Evolutionary conservation across 2,797 vertebrate species (phyloP).

Genomic region (Rhodeus uyekii): DNA sequence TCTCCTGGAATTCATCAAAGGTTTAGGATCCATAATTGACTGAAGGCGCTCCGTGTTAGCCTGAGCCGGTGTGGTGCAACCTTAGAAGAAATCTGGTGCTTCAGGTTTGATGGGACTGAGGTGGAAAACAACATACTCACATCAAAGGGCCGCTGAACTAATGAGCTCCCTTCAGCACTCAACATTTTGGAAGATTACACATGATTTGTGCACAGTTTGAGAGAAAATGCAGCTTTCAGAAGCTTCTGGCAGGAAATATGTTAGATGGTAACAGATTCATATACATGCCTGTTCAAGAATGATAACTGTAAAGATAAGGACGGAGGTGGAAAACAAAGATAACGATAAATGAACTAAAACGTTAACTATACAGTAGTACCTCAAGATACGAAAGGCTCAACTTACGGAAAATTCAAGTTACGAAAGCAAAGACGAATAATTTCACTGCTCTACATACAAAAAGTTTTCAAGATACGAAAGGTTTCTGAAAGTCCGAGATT

Average conservation of each 20-base stretch:
- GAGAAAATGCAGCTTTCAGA: not conserved
- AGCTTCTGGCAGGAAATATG: not conserved
- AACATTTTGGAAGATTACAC: slow-evolving; percentile 2
- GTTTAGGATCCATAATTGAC: slow-evolving; percentile 33
- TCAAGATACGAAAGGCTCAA: no score
- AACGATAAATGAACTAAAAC: not conserved
- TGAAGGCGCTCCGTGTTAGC: slow-evolving; percentile 7
- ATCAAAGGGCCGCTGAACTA: slow-evolving; percentile 23
- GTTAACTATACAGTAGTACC: no score
- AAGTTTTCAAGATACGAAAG: no score
- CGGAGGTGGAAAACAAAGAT: no score
- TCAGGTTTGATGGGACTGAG: slow-evolving; percentile 7
- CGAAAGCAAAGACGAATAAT: no score
- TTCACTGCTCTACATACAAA: no score
- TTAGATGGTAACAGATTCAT: not conserved
- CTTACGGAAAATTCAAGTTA: no score
- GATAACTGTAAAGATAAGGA: not conserved
- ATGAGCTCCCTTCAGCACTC: slow-evolving; percentile 27
- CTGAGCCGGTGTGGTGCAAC: not conserved
- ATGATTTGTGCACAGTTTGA: not conserved
- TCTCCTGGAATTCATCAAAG: slow-evolving; percentile 40
- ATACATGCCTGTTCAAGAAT: not conserved
- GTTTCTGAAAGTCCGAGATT: no score
- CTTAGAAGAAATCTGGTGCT: not conserved
- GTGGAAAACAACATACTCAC: slow-evolving; percentile 2